Conservation (phyloP, 2,888 invertebrate genomes). For the Meteorus colon region DNA sequence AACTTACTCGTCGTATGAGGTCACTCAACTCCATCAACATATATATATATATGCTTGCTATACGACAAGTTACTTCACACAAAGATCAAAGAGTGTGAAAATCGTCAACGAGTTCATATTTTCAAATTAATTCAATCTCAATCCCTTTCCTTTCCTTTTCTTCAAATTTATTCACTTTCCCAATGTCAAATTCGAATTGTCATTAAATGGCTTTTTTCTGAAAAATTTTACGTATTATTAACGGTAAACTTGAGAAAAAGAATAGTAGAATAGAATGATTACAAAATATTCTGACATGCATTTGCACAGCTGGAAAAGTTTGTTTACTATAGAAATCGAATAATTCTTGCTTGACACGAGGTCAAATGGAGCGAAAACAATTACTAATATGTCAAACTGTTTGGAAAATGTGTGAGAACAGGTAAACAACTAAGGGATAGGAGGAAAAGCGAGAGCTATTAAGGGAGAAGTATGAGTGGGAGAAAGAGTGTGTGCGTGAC, state of each 20-base stretch:
- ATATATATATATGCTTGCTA: conserved; percentile 24
- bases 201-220: background rate
- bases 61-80: conserved; percentile 6
- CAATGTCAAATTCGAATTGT: background rate
- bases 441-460: background rate
- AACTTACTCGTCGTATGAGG: conserved; percentile 27
- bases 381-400: background rate
- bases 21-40: conserved; percentile 40
- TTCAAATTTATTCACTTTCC: too few relatives aligned
- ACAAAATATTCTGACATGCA: background rate
- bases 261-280: background rate
- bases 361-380: background rate
- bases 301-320: background rate
- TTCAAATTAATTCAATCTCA: background rate
- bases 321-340: background rate
- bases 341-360: background rate
- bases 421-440: background rate
- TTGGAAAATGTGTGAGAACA: background rate
- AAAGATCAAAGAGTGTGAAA: background rate
- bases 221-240: background rate
- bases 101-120: background rate
- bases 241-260: background rate
- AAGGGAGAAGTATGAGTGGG: too few relatives aligned
- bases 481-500: too few relatives aligned
- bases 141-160: background rate